phyloP scores from a whole-genome alignment of 2,113 vertebrate genomes.

The Ivindomyrus marchei region DNA sequence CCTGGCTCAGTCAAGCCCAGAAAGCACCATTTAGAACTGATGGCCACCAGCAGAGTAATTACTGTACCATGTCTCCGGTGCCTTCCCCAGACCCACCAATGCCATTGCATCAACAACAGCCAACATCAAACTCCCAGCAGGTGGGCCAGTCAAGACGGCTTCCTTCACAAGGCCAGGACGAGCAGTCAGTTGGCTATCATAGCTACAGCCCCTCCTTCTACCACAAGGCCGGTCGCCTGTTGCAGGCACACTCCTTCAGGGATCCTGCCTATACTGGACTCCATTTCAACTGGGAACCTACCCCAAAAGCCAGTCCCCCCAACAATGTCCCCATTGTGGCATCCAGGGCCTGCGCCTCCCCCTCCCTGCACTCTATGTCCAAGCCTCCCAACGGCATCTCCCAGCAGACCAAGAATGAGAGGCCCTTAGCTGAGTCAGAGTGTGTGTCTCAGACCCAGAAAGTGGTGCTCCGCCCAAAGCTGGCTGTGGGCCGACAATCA shows the following conservation, averaged over 20 bases:
- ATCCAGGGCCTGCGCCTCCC: constrained; percentile 18
- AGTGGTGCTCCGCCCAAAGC: constrained; percentile 76
- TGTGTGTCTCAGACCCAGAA: constrained; percentile 47
- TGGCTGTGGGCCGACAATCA: constrained; percentile 57
- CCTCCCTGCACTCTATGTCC: constrained; percentile 7
- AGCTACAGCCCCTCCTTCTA: constrained; percentile 83
- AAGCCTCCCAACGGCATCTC: constrained; percentile 26
- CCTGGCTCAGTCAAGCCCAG: constrained; percentile 36
- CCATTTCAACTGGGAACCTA: constrained; percentile 48
- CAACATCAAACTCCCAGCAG: constrained; percentile 28
- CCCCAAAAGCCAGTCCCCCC: constrained; percentile 35
- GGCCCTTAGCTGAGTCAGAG: constrained; percentile 35
- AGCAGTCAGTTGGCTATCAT: constrained; percentile 67
- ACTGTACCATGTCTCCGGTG: constrained; percentile 10
- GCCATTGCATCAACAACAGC: constrained; percentile 31
- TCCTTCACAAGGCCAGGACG: constrained; percentile 62
- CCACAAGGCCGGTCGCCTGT: constrained; percentile 66
- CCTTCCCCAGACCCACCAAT: constrained; percentile 20
- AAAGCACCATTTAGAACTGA: constrained; percentile 17
- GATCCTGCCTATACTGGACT: constrained; percentile 67
- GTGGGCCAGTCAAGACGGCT: constrained; percentile 43
- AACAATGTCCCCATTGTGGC: constrained; percentile 34
- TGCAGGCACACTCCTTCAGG: constrained; percentile 74
- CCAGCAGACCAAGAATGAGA: constrained; percentile 25
- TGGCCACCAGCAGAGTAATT: constrained; percentile 24